phyloP scores from a whole-genome alignment of 2,113 vertebrate genomes.

The Psittacara wagleri region DNA sequence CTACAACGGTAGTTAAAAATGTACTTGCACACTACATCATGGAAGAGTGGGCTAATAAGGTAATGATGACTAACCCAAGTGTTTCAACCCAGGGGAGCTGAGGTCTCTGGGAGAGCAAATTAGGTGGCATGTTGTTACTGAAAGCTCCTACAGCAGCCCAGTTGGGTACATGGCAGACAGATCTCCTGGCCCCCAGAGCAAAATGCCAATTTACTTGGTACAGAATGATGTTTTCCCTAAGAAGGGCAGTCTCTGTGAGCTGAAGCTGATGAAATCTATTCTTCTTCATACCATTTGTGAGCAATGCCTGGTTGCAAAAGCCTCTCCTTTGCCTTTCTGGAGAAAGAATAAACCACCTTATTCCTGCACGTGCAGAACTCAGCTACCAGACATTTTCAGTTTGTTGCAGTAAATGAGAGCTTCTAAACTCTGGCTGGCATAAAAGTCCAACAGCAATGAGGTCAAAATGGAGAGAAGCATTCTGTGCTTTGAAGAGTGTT shows the following conservation, averaged over 20 bases:
- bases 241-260: background rate
- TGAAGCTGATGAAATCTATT: background rate
- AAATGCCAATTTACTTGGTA: background rate
- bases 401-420: background rate
- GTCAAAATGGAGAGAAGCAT: conserved; percentile 41
- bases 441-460: background rate
- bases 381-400: background rate
- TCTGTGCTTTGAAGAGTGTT: background rate
- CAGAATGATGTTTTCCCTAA: background rate
- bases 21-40: background rate
- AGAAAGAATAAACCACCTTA: background rate
- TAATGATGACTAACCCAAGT: background rate
- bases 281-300: background rate
- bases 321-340: background rate
- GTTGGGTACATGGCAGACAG: background rate
- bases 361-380: background rate
- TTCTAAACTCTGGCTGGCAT: background rate
- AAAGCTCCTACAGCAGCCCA: background rate
- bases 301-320: background rate
- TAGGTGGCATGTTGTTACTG: background rate
- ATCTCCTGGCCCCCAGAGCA: background rate
- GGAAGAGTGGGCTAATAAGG: background rate
- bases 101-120: background rate
- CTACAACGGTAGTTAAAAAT: background rate
- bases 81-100: background rate